phyloP scores from a whole-genome alignment of 2,888 invertebrate genomes.

The Flexamia atlantica region DNA sequence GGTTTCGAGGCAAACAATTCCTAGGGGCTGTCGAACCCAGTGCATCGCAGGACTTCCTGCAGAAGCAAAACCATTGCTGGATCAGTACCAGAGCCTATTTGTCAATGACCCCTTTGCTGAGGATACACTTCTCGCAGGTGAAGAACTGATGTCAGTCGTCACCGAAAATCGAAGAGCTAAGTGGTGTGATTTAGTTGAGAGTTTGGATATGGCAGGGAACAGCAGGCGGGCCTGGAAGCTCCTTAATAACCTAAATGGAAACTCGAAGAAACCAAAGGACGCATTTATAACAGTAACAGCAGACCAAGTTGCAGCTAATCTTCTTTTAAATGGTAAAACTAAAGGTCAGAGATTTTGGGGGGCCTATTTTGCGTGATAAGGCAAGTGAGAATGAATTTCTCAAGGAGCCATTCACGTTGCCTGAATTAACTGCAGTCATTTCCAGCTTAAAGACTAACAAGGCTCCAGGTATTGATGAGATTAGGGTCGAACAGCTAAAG shows the following conservation, averaged over 20 bases:
- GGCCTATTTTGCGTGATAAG: background rate
- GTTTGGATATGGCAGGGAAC: constrained; percentile 61
- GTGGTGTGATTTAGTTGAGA: constrained; percentile 55
- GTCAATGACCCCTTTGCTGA: constrained; percentile 22
- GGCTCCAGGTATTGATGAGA: background rate
- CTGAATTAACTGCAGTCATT: background rate
- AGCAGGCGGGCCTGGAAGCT: constrained; percentile 60
- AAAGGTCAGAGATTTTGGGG: background rate
- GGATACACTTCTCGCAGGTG: constrained; percentile 61
- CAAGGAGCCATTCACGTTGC: background rate
- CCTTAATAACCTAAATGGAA: background rate
- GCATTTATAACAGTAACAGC: background rate
- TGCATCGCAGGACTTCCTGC: constrained; percentile 50
- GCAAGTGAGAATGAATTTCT: background rate
- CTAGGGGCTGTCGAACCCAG: constrained; percentile 55
- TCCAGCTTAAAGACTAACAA: background rate
- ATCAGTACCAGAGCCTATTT: constrained; percentile 1
- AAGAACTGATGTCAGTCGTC: constrained; percentile 41
- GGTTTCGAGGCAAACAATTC: constrained; percentile 61
- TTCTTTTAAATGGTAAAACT: background rate
- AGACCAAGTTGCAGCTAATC: background rate
- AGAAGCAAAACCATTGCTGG: constrained; percentile 3
- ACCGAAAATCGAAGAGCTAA: constrained; percentile 25
- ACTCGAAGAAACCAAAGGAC: background rate
- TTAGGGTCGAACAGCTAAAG: background rate